Evolutionary conservation across 2,113 vertebrate species (phyloP).

Genomic region (Cyprinodon brontotheroides): DNA sequence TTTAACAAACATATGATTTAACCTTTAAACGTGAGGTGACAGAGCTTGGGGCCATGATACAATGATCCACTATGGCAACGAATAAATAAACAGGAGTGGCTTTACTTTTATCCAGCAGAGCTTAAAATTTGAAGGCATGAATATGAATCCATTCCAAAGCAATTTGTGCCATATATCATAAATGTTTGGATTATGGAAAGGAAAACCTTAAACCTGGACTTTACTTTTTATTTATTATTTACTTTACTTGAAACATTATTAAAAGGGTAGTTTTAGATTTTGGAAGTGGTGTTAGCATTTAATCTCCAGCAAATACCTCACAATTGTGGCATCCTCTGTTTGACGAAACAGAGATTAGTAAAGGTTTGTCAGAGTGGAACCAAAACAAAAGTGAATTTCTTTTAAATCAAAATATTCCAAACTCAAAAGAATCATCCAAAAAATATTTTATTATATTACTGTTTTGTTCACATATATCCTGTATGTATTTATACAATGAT

Average conservation of each 20-base stretch:
- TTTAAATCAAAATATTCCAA: background rate
- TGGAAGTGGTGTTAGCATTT: background rate
- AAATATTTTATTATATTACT: background rate
- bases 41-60: background rate
- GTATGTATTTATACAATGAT: too few relatives aligned
- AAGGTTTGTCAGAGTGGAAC: background rate
- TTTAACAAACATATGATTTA: background rate
- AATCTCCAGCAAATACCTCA: background rate
- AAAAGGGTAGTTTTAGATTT: background rate
- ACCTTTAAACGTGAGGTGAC: background rate
- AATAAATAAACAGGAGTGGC: conserved; percentile 1
- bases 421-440: background rate
- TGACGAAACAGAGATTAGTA: background rate
- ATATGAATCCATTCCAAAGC: background rate
- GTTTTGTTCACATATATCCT: too few relatives aligned
- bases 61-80: conserved; percentile 1
- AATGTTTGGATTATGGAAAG: background rate
- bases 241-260: too few relatives aligned
- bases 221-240: background rate
- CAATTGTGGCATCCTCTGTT: background rate
- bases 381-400: background rate
- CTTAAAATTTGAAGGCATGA: background rate
- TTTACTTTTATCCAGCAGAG: background rate
- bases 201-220: background rate
- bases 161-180: background rate